These are phyloP conservation scores for Tachyglossus aculeatus DNA, from an alignment of 2,797 vertebrate genomes.

Conservation along the genomic window DNA sequence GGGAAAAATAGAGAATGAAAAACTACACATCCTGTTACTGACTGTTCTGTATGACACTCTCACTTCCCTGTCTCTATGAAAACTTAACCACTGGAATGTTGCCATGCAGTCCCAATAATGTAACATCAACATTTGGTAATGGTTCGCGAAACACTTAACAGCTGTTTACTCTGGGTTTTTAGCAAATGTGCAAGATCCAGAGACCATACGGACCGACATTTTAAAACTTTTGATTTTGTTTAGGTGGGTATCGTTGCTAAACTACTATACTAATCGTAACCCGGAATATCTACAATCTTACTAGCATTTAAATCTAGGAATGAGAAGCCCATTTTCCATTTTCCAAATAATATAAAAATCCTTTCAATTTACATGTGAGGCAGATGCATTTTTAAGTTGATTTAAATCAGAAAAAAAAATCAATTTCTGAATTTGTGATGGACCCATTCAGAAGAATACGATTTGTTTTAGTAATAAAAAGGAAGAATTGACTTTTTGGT, in stretches of 20 bases:
- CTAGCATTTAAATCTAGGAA: slow-evolving; percentile 57
- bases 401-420: slow-evolving; percentile 34
- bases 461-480: neutral
- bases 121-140: slow-evolving; percentile 62
- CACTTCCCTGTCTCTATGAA: slow-evolving; percentile 33
- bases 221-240: slow-evolving; percentile 51
- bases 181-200: slow-evolving; percentile 51
- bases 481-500: neutral
- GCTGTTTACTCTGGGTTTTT: slow-evolving; percentile 64
- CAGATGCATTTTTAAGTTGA: slow-evolving; percentile 41
- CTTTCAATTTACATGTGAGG: slow-evolving; percentile 45
- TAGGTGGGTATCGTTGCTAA: slow-evolving; percentile 44
- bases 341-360: slow-evolving; percentile 41
- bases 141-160: slow-evolving; percentile 60
- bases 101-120: slow-evolving; percentile 50
- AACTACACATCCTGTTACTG: neutral
- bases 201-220: slow-evolving; percentile 62
- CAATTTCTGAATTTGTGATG: neutral
- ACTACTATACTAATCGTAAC: slow-evolving; percentile 32
- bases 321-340: slow-evolving; percentile 25
- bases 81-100: slow-evolving; percentile 48
- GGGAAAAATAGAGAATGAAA: neutral
- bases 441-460: neutral
- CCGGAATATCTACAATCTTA: slow-evolving; percentile 46
- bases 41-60: neutral